Base-by-base conservation (phyloP, 2,797 vertebrate genomes). In the Poecile montanus region DNA sequence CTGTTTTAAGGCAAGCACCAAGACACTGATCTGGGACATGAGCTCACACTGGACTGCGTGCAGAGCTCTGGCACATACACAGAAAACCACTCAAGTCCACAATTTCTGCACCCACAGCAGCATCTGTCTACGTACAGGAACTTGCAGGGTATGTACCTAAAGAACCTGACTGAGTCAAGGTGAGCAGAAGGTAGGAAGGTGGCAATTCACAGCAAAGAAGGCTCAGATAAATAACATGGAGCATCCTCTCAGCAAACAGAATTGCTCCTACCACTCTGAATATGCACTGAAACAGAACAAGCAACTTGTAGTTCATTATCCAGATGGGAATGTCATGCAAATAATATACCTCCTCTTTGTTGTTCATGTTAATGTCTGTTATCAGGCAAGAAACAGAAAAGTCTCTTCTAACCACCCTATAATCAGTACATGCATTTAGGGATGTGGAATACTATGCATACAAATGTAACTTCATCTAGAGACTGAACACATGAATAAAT, bases 341-440 rank as follows among this genome's bases (percentile, higher is more conserved):
- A 83, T 77, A 89, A 87, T 23, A 70, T 11, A 75, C 29, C 47
- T 89, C 50, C 77, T 83, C 81, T 77, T 80, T 80, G 56, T n/a
- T 77, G 65, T 71, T 89, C 68, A 51, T 20, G 38, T 47, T 93
- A 94, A 93, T 89, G 65, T 32, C 92, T 93, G 68, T 84, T 94
- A 94, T 80, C 93, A 95, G 72, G 57, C 42, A 61, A 89, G 87
- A 86, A 36, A 0, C 60, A 82, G 83, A 84, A 77, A 74, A 92
- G 65, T 12, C 23, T 85, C 71, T 91, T 79, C 88, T 65, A 92
- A 75, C 23, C 54, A 85, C 72, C 61, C 68, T 80, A 27, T 75
- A 88, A 95, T 89, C 65, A 88, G 50, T 62, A 61, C 66, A 63
- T 30, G 84, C 1, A 2, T 71, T 95, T 83, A 61, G 84, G 53